Conservation (phyloP, 1,140 invertebrate genomes). For the Anastrepha obliqua region DNA sequence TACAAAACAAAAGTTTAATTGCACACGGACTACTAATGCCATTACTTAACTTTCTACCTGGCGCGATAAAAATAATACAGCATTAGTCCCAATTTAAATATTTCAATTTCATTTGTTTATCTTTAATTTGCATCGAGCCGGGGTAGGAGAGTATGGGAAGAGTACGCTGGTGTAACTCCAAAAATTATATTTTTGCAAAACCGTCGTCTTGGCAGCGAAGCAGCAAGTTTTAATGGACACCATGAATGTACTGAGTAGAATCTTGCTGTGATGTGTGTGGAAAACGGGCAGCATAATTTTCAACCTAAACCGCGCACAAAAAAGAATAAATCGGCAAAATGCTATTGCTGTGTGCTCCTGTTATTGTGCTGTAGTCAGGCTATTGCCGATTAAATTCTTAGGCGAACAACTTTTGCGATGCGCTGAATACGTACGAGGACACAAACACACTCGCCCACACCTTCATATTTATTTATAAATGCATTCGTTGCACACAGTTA, state of each 20-base stretch:
- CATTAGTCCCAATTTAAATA: background rate
- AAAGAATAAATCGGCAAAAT: background rate
- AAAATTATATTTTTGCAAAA: background rate
- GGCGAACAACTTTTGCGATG: background rate
- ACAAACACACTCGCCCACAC: background rate
- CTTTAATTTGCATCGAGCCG: background rate
- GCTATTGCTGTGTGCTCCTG: background rate
- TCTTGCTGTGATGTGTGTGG: background rate
- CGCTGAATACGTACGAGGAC: too few relatives aligned
- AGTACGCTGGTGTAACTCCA: background rate
- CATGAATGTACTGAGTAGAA: background rate
- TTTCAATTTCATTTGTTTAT: background rate
- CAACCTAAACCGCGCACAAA: background rate
- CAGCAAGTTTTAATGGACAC: background rate
- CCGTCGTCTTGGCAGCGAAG: background rate
- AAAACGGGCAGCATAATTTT: background rate
- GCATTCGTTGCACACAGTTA: background rate
- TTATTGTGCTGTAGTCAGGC: background rate
- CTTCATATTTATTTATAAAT: conserved; percentile 11
- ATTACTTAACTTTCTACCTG: too few relatives aligned
- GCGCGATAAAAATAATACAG: background rate
- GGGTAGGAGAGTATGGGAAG: background rate
- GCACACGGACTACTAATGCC: too few relatives aligned
- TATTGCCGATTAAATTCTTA: conserved; percentile 18
- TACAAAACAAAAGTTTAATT: too few relatives aligned